Evolutionary conservation across 2,797 vertebrate species (phyloP), one percentile per base, ranked within the genome.

Genomic region (Coracias cyanogaster): DNA sequence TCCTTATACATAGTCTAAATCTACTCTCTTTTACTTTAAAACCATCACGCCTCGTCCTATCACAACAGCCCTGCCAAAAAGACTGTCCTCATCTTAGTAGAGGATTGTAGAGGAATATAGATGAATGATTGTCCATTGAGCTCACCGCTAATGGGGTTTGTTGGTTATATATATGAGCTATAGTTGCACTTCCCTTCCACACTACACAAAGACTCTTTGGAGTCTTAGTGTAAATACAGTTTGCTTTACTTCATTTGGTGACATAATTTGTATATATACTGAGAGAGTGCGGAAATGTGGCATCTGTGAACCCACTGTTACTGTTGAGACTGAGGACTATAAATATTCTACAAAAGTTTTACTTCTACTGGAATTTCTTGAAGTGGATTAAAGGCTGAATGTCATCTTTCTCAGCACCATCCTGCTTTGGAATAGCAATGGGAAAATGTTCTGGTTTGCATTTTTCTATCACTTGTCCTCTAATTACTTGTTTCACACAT

Each of bases 401-500:
- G 12, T 62, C 3, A 8, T 41, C 33, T 46, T 89, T 92, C 21
- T 31, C 64, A 64, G 41, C 15, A 55, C 18, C 1, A 0, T 16
- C 15, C 33, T 71, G 26, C 49, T 71, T 90, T 96, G 60, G 41
- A 96, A 46, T 60, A 85, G 20, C 31, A 73, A 74, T 52, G n/a
- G 69, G 17, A 85, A 89, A 94, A 93, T 62, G 17, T 70, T 89
- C 76, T 83, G 25, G 15, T 88, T 95, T 92, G 74, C 69, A 93
- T 81, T 95, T 94, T 94, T 88, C 70, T 80, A 80, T 89, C 79
- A 84, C 72, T 88, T 91, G 86, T 91, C 62, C 85, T 90, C 89
- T 96, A 97, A 96, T 96, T 95, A 92, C 72, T 89, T 91, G 52
- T 86, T 96, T 95, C 78, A 95, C 90, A 86, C 86, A 91, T 93